Evolutionary conservation across 2,888 invertebrate genomes (phyloP), one percentile per base, ranked within the genome.

Genomic region (Agrenia bidenticulata): DNA sequence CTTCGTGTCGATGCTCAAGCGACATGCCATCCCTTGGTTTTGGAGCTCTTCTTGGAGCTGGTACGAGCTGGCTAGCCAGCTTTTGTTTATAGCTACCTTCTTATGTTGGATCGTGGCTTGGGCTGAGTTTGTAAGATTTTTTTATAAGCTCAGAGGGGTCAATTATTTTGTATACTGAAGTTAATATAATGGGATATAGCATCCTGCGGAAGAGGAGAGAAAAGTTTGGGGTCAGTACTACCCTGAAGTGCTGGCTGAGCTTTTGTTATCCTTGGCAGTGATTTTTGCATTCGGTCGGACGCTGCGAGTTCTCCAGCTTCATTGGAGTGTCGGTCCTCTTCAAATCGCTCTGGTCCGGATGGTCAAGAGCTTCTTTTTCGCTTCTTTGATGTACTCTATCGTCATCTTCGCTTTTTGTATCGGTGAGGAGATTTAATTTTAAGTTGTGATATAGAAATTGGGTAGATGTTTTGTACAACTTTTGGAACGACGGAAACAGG

Each of bases 221-320:
- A 21, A 51, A 51, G 15, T 5, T 37, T 88, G 88, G 88, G 81
- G 84, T 74, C 83, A 84, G 76, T 80, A 85, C 69, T 87, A 88
- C 78, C 86, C 87, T 0, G 82, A 85, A 15, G 79, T 88, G 61
- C 79, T 88, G 19, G 85, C 85, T 5, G 88, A 88, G 80, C 86
- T 86, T 54, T 83, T 86, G 54, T 86, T 86, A 78, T 85, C 86
- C 53, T 78, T 87, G 15, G 87, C 87, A 7, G 85, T 86, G 15
- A 85, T 88, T 72, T 83, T 87, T 82, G 85, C 88, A 13, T 88
- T 83, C 77, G 84, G 85, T 74, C 84, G 85, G 75, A 79, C 87
- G 27, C 80, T 88, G 79, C 83, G 84, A 76, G 82, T 86, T 74
- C 85, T 85, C 73, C 84, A 87, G 77, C 79, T 88, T 53, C 84